Base-by-base conservation (phyloP, 2,797 vertebrate species). In the Sebastiscus tertius region DNA sequence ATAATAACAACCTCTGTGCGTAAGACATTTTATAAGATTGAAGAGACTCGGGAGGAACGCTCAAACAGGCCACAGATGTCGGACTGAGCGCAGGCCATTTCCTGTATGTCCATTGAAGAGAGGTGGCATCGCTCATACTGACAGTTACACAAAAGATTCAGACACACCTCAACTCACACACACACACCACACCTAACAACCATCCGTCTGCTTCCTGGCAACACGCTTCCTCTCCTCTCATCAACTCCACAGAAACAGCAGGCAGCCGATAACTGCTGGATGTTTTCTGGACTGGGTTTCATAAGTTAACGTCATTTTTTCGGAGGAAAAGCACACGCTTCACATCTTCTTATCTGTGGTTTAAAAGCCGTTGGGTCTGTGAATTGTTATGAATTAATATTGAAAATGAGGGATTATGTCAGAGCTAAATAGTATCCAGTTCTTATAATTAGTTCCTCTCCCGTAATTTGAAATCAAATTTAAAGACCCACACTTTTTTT, bases 91-190 rank as follows among this genome's bases (percentile, higher is more conserved):
- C 26, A 59, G 64, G 59, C 58, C 33, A 24, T 36, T 88, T 76
- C 68, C 61, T 59, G 27, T 42, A 42, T 36, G 56, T 66, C 75
- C 61, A 52, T 11, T 56, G 42, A 67, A 63, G 58, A 33, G 33
- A 66, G 64, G 22, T 71, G 33, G 69, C 46, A 77, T 87, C 49
- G 61, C 81, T 84, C 66, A 81, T 52, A 39, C 34, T 52, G 84
- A 85, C 83, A 84, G 72, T 56, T 62, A 78, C 58, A 85, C 58
- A 74, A 89, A 79, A 71, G 31, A 69, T 64, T 56, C 12, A 80
- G 72, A 81, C 80, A 33, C 54, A 76, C 22, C 29, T 70, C 7
- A 8, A 36, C 26, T 27, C 8, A 54, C 8, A 60, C 49, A 22
- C 22, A 11, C 56, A 59, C 42, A 22, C 22, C 58, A 49, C 49